Evolutionary conservation across 2,888 invertebrate species (phyloP).

Genomic region (Subacronicta megacephala): DNA sequence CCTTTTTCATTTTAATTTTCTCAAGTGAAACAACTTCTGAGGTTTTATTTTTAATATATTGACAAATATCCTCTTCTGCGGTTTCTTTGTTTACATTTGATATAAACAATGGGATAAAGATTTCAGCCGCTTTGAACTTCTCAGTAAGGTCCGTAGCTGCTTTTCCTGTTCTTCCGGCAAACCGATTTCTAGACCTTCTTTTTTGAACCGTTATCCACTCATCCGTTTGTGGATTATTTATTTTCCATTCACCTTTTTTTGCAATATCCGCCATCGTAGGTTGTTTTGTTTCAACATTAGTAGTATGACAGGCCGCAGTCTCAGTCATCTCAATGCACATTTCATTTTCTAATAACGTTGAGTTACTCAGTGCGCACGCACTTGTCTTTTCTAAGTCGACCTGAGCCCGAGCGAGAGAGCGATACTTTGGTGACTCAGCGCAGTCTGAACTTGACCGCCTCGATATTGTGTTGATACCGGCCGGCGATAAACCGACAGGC

Average conservation of each 20-base stretch:
- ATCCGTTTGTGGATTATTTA: not conserved
- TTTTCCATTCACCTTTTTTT: conserved; percentile 3
- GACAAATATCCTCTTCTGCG: not conserved
- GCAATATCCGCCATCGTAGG: conserved; percentile 6
- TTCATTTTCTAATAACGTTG: conserved; percentile 1
- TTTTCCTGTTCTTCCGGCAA: conserved; percentile 2
- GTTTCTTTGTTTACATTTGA: conserved; percentile 7
- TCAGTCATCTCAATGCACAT: not conserved
- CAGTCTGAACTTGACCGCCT: not conserved
- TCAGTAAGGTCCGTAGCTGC: not conserved
- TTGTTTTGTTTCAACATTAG: not conserved
- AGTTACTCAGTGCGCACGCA: conserved; percentile 8
- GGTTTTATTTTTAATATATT: conserved; percentile 5
- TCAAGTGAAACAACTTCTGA: not conserved
- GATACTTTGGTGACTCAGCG: conserved; percentile 8
- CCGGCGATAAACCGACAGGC: not conserved
- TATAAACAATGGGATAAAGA: not conserved
- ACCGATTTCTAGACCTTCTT: not conserved
- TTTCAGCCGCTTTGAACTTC: not conserved
- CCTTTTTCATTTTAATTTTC: conserved; percentile 4
- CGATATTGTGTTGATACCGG: not conserved
- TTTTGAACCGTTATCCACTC: not conserved
- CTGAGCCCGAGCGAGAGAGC: conserved; percentile 3
- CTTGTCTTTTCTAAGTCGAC: not conserved
- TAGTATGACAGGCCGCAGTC: conserved; percentile 1